Base-by-base conservation (phyloP, 2,888 invertebrate genomes). In the Dolichopus griseipennis region DNA sequence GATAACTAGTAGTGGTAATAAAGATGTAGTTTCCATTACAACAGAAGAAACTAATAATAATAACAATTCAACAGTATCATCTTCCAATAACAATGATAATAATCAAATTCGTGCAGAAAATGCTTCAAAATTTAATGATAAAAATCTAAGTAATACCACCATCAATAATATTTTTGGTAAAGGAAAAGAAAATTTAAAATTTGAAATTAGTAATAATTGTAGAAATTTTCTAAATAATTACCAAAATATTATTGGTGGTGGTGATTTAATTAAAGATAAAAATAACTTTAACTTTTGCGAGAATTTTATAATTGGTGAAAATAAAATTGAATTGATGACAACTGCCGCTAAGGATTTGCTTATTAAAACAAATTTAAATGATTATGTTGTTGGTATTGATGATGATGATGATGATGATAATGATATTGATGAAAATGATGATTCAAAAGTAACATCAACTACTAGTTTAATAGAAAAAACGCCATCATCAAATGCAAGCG, bases 1-100 rank as follows among this genome's bases (percentile, higher is more conserved):
- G 70, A 64, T 70, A 70, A 12, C 69, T 68, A 27, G 52, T 22
- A 20, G 9, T 41, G 20, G 15, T 22, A 64, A 63, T 37, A 61
- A 12, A 64, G 68, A 67, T 67, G 70, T 77, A 21, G 80, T 81
- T 72, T 81, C 82, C 73, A 78, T 79, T 76, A 1, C 52, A 10
- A 12, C 12, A 37, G 37, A 37, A 37, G 12, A 37, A 37, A 8
- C 8, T 52, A 18, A 18, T 12, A 80, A 81, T 67, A 72, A 66
- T 62, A 64, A 41, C 41, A 65, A 66, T 27, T 27, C 68, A 20
- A 20, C 20, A 69, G 65, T 43, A 68, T 65, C 69, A 70, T 7
- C 37, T 10, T 41, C 61, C 27, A 63, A 22, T 20, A 63, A 27
- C 27, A 63, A 69, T 61, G 70, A 69, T 64, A 71, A 9, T 41